Base-by-base conservation (phyloP, 2,113 vertebrate species). In the Bubalus kerabau region DNA sequence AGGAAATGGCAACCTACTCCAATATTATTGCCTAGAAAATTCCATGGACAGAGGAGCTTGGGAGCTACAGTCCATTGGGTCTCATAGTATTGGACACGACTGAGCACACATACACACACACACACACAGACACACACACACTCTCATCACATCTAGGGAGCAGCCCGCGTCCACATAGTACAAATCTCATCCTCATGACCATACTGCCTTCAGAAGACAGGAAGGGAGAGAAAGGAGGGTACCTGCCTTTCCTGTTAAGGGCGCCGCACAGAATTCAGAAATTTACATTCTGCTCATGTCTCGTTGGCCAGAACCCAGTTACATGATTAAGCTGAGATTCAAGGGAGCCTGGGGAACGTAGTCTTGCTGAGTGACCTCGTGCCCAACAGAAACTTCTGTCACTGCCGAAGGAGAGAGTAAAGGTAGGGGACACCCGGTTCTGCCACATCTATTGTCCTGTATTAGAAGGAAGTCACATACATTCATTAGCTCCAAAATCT, bases 401-500 rank as follows among this genome's bases (percentile, higher is more conserved):
- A 11, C 19, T 28, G 6, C 43, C 19, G 30, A 67, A 74, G 59
- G 32, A 40, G 43, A 54, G 17, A 32, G 81, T 64, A 57, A 71
- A 46, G 32, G 36, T 3, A 8, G 43, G 52, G 87, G 87, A 16
- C 46, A 32, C 21, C 26, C 36, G 6, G 2, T 19, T 28, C n/a
- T 48, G 74, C 48, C 28, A 12, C 26, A 28, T 87, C 48, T 87
- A 40, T 64, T 36, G 46, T 32, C 23, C 76, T 15, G 12, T 43
- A 56, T 92, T 54, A 52, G 85, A 36, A 78, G 81, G 86, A 97
- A 96, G 85, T 10, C 30, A 28, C 1, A 0, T 71, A n/a, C 3
- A 2, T 59, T 84, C 62, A 81, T 81, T 95, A 62, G 32, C 92
- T 93, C 59, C 91, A 86, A 36, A 64, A 59, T 81, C 57, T 94